phyloP scores from a whole-genome alignment of 2,888 invertebrate species.

The Craniophora ligustri region DNA sequence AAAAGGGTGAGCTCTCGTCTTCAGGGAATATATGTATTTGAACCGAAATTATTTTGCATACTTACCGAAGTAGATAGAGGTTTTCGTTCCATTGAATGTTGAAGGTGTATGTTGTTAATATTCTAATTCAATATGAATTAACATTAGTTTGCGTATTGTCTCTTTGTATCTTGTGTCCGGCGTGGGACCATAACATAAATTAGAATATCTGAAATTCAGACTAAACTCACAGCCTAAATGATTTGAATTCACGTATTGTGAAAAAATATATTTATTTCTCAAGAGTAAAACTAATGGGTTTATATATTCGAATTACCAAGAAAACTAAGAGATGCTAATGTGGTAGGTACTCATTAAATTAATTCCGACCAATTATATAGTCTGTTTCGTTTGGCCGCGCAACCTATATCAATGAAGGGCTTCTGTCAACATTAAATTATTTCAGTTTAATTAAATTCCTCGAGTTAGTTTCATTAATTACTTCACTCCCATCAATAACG shows the following conservation, averaged over 20 bases:
- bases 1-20: slow-evolving; percentile 10
- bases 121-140: no score
- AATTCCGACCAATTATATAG: slow-evolving; percentile 52
- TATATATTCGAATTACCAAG: slow-evolving; percentile 7
- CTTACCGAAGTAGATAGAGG: background rate
- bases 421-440: slow-evolving; percentile 63
- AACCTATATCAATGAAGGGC: slow-evolving; percentile 53
- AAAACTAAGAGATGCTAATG: slow-evolving; percentile 36
- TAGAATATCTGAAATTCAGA: no score
- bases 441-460: slow-evolving; percentile 65
- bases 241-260: no score
- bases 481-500: slow-evolving; percentile 20
- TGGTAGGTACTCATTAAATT: slow-evolving; percentile 45
- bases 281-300: background rate
- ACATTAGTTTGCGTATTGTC: no score
- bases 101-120: background rate
- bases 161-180: no score
- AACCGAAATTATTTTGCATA: slow-evolving; percentile 11
- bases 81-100: background rate
- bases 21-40: slow-evolving; percentile 4
- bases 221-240: no score
- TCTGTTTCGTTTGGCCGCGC: slow-evolving; percentile 39
- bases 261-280: background rate
- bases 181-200: no score
- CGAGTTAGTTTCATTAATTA: slow-evolving; percentile 53